These are phyloP conservation scores for Ypsolopha scabrella DNA, from an alignment of 2,888 invertebrate species.

Conservation along the genomic window DNA sequence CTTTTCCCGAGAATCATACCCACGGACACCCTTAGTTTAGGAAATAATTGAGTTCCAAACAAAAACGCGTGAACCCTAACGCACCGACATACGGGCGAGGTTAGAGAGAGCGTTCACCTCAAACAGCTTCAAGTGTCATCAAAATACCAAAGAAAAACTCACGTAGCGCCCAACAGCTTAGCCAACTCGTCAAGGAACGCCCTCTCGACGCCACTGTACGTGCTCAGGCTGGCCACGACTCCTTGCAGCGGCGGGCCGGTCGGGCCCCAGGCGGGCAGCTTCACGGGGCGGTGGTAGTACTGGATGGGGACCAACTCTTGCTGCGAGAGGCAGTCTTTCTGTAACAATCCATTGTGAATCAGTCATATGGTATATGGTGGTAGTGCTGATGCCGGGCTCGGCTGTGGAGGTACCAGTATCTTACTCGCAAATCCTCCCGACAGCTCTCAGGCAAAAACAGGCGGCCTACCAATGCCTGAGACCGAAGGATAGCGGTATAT, in stretches of 20 bases:
- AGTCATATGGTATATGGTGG: background rate
- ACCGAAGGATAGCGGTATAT: no score
- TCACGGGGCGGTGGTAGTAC: constrained; percentile 81
- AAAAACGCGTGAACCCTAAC: no score
- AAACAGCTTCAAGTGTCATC: background rate
- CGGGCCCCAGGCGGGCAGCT: constrained; percentile 36
- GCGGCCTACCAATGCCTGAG: no score
- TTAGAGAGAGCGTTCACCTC: no score
- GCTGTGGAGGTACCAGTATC: no score
- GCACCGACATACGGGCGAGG: no score
- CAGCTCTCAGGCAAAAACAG: no score
- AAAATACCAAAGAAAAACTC: constrained; percentile 19
- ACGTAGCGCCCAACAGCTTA: constrained; percentile 79
- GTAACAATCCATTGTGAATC: constrained; percentile 10
- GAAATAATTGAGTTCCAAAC: no score
- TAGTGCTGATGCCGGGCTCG: background rate
- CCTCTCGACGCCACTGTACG: constrained; percentile 80
- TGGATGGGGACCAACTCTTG: constrained; percentile 70
- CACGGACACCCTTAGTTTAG: no score
- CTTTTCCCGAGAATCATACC: no score
- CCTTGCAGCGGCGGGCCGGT: constrained; percentile 67
- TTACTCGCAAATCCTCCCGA: no score
- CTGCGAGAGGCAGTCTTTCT: constrained; percentile 76
- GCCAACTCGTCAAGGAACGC: constrained; percentile 79
- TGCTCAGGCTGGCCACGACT: constrained; percentile 84